Evolutionary conservation across 2,888 invertebrate species (phyloP), one percentile per base, ranked within the genome.

Genomic region (Parnassius orleans): DNA sequence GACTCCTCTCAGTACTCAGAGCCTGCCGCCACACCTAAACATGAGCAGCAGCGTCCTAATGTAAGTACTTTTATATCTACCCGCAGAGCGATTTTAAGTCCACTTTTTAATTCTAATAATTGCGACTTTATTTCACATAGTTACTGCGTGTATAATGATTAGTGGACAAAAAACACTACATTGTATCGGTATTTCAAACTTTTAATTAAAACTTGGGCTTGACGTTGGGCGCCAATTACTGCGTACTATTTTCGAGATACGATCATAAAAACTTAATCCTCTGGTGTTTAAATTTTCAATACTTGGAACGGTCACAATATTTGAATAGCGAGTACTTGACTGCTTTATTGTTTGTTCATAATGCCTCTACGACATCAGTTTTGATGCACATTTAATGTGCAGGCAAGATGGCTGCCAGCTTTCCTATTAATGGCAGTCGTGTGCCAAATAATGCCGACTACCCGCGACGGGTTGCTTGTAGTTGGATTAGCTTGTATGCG

Each of bases 271-370:
- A 33, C 3, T 33, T 33, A 33, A 33, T 33, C 7, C 33, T 7
- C 1, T 33, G 7, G 7, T 33, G 33, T 33, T 33, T 33, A 33
- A 33, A 33, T 33, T 33, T 33, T 33, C 33, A 33, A 33, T 33
- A n/a, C n/a, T 46, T 46, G n/a, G 46, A 46, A 12, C n/a, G 1
- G 46, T n/a, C 3, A 56, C 63, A 63, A 71, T 69, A 69, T 70
- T 71, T 64, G 65, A 69, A 66, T 69, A 69, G 67, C 69, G 69
- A 70, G 69, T 81, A 75, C 78, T 82, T 72, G 72, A 76, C 80
- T 78, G 79, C 82, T 88, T 87, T 87, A 87, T 87, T 87, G 84
- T 87, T 75, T 77, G 81, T 87, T 87, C 85, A 85, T 88, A 87
- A 87, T 82, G 82, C 81, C 78, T 77, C 79, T 84, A 86, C 80